Evolutionary conservation across 2,113 vertebrate genomes (phyloP), one percentile per base, ranked within the genome.

Genomic region (Fulmarus glacialis): DNA sequence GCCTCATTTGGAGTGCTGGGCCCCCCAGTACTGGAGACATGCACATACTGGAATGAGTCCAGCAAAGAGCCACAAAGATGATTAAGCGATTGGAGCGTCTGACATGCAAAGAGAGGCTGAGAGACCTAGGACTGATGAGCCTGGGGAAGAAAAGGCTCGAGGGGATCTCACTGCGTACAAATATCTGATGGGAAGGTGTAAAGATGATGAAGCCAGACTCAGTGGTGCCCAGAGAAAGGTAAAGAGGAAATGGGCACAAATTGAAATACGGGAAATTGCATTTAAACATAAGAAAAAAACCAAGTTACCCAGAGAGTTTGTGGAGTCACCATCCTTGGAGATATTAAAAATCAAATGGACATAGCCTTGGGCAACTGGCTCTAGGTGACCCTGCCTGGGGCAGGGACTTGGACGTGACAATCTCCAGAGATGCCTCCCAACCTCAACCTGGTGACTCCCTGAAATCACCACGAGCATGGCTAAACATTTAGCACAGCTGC

Each of bases 151-250:
- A 87, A 66, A 80, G 20, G 38, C 32, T 55, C 6, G 3, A 9
- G 3, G 8, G 19, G 9, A n/a, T 42, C 45, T 73, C 55, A 29
- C 7, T 16, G 26, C 0, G 0, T 29, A 59, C 8, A 71, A 63
- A 43, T 30, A 55, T 48, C 43, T 36, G 48, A 34, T 27, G 43
- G 68, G 63, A 96, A 43, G 15, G 22, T 42, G 10, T 45, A 30
- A 64, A 68, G n/a, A 92, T 21, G 19, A 64, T 5, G 10, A 68
- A 68, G 53, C 58, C 67, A 93, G 82, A 77, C 82, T 67, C 20
- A 21, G 20, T 23, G 67, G 53, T 67, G 81, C 38, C 77, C 77
- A 43, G 7, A 87, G 38, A 59, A 91, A 67, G 15, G n/a, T 63
- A 62, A 75, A 75, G 23, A 90, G 53, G 67, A 95, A 92, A 77